Percentiles rank a stretch among this genome's conserved stretches.
Evolutionary conservation across 1,140 invertebrate species (phyloP).

Genomic region (Luehdorfia chinensis): DNA sequence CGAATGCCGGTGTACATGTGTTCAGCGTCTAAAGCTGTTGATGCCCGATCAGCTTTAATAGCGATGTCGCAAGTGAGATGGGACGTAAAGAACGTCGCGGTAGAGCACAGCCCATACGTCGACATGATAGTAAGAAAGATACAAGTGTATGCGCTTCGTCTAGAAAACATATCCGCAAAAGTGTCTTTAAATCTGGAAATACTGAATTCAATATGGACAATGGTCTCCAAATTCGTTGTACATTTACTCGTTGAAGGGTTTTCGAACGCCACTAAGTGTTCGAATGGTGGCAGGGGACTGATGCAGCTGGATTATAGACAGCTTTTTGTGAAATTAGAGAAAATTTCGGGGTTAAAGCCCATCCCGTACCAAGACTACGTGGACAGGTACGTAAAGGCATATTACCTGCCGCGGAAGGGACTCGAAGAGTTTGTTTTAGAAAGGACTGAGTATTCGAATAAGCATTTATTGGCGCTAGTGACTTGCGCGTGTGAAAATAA

Average conservation of each 20-base stretch:
- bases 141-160: conserved; percentile 85
- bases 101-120: conserved; percentile 95
- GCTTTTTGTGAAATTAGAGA: conserved; percentile 93
- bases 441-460: conserved; percentile 93
- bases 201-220: conserved; percentile 88
- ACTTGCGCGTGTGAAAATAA: conserved; percentile 93
- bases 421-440: conserved; percentile 93
- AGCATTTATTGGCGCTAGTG: conserved; percentile 91
- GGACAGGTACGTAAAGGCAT: conserved; percentile 97
- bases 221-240: conserved; percentile 89
- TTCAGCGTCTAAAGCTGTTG: conserved; percentile 87
- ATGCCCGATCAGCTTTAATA: conserved; percentile 86
- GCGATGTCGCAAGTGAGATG: conserved; percentile 96
- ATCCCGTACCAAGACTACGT: conserved; percentile 94
- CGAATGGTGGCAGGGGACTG: conserved; percentile 95
- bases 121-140: conserved; percentile 87
- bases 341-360: conserved; percentile 88
- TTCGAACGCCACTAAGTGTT: conserved; percentile 94
- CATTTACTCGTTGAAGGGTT: conserved; percentile 96
- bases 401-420: conserved; percentile 92
- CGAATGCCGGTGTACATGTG: conserved; percentile 91
- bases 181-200: conserved; percentile 86
- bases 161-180: conserved; percentile 83
- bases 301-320: conserved; percentile 99
- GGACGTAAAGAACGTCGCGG: conserved; percentile 97